A percentile compares a stretch with the other conserved stretches of the same genome.
phyloP scores from a whole-genome alignment of 2,888 invertebrate species.

The Dynastes hyllus region DNA sequence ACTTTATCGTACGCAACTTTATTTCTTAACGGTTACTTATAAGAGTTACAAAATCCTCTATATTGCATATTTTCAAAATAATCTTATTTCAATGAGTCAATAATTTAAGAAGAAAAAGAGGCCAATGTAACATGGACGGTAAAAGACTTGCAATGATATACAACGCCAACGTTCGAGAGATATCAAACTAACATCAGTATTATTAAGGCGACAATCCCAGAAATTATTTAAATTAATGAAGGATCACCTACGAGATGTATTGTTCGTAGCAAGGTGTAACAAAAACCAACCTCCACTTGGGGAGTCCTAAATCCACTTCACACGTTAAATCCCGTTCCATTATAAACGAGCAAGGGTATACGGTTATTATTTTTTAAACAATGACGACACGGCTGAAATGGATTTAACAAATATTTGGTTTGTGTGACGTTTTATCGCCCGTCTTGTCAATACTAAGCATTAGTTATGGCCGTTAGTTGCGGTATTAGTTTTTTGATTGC shows the following conservation, averaged over 20 bases:
- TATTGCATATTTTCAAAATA: too few species aligned
- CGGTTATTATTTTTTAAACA: conserved; percentile 56
- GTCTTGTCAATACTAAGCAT: conserved; percentile 58
- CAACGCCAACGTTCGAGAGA: not conserved
- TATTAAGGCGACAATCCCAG: conserved; percentile 54
- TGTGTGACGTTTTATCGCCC: conserved; percentile 57
- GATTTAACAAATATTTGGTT: conserved; percentile 59
- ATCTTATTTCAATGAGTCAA: too few species aligned
- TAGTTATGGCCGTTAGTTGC: conserved; percentile 57
- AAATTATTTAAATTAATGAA: conserved; percentile 58
- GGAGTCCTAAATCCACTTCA: conserved; percentile 58
- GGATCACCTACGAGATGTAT: conserved; percentile 56
- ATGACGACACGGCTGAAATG: conserved; percentile 53
- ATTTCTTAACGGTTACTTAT: too few species aligned
- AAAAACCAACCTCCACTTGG: conserved; percentile 56
- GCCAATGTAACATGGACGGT: too few species aligned
- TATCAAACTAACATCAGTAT: conserved; percentile 43
- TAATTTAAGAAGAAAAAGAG: too few species aligned
- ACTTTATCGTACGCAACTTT: too few species aligned
- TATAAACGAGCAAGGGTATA: conserved; percentile 49
- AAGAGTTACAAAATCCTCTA: too few species aligned
- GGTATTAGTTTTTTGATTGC: conserved; percentile 55
- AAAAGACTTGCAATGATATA: not conserved
- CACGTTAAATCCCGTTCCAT: conserved; percentile 54
- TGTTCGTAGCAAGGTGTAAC: conserved; percentile 53